These are phyloP conservation scores for Phortica magna DNA, from an alignment of 2,888 invertebrate species.

Conservation along the genomic window DNA sequence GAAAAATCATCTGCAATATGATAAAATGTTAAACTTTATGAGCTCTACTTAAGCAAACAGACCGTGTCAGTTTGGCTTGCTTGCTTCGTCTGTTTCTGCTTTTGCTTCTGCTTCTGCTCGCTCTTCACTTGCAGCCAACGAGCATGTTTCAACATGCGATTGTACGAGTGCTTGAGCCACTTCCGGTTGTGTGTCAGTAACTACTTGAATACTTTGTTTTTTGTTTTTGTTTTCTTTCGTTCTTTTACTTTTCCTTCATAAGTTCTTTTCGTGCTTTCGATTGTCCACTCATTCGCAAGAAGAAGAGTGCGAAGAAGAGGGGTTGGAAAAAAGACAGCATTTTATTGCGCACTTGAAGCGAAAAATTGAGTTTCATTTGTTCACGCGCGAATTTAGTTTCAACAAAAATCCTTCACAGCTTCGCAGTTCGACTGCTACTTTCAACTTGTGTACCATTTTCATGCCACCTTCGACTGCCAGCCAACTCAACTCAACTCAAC, in stretches of 20 bases:
- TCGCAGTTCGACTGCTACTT: too few relatives aligned
- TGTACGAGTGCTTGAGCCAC: background rate
- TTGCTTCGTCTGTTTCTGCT: background rate
- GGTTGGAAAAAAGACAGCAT: too few relatives aligned
- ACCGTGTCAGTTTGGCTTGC: background rate
- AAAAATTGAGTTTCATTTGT: background rate
- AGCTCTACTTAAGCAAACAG: background rate
- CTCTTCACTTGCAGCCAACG: background rate
- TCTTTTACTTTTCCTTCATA: background rate
- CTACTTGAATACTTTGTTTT: background rate
- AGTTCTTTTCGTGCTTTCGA: background rate
- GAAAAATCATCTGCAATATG: background rate
- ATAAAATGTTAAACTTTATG: conserved; percentile 4
- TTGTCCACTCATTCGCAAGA: background rate
- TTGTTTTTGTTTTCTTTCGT: background rate
- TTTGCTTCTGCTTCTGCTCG: background rate
- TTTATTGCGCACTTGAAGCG: conserved; percentile 18
- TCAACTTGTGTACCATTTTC: too few relatives aligned
- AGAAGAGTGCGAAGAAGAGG: background rate
- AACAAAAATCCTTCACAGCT: too few relatives aligned
- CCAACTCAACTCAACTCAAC: background rate
- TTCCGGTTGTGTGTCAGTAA: conserved; percentile 6
- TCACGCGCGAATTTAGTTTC: background rate
- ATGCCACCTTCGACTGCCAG: too few relatives aligned
- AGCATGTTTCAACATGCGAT: background rate